Evolutionary conservation across 2,113 vertebrate genomes (phyloP), one percentile per base, ranked within the genome.

Genomic region (Nannobrachium achirus): DNA sequence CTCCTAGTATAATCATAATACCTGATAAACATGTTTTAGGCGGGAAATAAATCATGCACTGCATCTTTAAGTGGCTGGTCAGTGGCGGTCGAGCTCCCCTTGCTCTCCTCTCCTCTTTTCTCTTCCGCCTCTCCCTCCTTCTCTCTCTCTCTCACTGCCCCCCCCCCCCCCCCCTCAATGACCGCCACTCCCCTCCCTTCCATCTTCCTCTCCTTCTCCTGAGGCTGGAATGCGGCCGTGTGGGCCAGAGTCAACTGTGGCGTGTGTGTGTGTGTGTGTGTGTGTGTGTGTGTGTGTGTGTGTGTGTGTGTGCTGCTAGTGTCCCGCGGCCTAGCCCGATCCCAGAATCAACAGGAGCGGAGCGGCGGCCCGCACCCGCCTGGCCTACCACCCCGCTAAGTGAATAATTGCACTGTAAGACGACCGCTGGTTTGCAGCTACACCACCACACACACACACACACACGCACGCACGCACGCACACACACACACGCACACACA

Each of bases 351-450:
- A 86, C 87, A 85, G 75, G 64, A 63, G 65, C 57, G 55, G 33
- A 75, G 69, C 57, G n/a, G 16, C 62, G 40, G 75, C 73, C 79
- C 69, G 72, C 5, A 76, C 71, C 77, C 59, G 76, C 78, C 76
- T 66, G 79, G 55, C 25, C 25, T 33, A 33, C 86, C 80, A 40
- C 75, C 49, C 64, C 58, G 45, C 74, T 87, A 88, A 88, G 88
- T 89, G 88, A 90, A 88, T 91, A 87, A 90, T 89, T 89, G 81
- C 82, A 80, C 81, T 77, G 82, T 85, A 82, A 78, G 76, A 82
- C 58, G 71, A 82, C 83, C 83, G 61, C 80, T 41, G 76, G 80
- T 85, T 77, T 78, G 68, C 72, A 2, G 70, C 79, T 75, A 71
- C 80, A 73, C 79, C 70, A 66, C 82, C 75, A 2, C 81, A 75